A percentile compares a stretch with the other conserved stretches of the same genome.
phyloP scores from a whole-genome alignment of 2,113 vertebrate species.

The Himantopus leucocephalus region DNA sequence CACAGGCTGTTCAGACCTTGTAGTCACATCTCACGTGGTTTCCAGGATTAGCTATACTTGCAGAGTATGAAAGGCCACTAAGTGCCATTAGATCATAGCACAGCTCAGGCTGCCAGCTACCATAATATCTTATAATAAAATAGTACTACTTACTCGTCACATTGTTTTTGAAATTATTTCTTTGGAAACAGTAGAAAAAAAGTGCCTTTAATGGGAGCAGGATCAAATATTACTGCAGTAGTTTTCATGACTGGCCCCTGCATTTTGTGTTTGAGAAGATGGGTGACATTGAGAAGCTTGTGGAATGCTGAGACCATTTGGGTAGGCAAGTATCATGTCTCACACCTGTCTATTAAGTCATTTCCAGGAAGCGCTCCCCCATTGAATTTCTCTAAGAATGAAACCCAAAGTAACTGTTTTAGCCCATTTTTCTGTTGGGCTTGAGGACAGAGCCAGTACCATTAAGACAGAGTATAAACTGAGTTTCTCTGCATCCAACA shows the following conservation, averaged over 20 bases:
- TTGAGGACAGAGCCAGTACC: background rate
- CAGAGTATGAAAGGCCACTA: background rate
- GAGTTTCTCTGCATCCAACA: background rate
- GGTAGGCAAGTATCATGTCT: background rate
- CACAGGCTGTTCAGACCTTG: background rate
- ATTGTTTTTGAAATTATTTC: background rate
- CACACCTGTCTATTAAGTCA: background rate
- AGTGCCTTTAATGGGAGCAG: background rate
- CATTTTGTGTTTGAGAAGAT: background rate
- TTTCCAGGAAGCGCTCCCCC: background rate
- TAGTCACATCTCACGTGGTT: background rate
- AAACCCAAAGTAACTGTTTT: background rate
- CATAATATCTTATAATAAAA: background rate
- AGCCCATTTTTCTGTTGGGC: background rate
- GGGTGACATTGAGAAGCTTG: background rate
- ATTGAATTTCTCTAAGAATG: background rate
- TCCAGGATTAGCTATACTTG: background rate
- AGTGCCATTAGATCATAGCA: background rate
- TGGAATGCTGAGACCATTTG: background rate
- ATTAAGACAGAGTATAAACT: background rate
- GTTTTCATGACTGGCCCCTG: background rate
- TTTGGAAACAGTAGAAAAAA: background rate
- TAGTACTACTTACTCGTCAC: background rate
- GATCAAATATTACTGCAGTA: background rate
- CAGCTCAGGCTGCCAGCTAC: background rate